phyloP scores from a whole-genome alignment of 2,888 invertebrate genomes.

The Lomographa bimaculata region DNA sequence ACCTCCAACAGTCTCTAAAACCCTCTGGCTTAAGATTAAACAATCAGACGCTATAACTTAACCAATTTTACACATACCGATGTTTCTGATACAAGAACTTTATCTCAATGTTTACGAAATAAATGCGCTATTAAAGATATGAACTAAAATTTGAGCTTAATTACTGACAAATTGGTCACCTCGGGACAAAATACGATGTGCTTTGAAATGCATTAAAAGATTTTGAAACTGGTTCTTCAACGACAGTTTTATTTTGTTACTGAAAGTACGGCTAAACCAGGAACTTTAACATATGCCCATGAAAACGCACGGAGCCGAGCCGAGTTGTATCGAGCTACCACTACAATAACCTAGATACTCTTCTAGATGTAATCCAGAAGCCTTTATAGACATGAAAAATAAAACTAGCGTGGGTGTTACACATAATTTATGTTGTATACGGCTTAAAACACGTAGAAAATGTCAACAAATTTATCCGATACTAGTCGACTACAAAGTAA shows the following conservation, averaged over 20 bases:
- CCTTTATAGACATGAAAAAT: no score
- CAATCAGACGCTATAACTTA: slow-evolving; percentile 24
- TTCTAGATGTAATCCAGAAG: no score
- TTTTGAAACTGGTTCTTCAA: slow-evolving; percentile 29
- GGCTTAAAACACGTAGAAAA: no score
- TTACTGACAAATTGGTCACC: slow-evolving; percentile 64
- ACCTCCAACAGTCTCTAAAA: no score
- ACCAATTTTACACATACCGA: slow-evolving; percentile 21
- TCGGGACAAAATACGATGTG: slow-evolving; percentile 45
- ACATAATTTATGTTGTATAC: no score
- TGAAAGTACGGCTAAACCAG: not conserved
- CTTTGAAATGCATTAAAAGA: slow-evolving; percentile 42
- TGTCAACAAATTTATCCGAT: no score
- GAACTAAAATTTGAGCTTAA: slow-evolving; percentile 48
- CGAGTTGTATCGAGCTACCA: no score
- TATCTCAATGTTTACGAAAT: slow-evolving; percentile 51
- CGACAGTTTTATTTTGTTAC: slow-evolving; percentile 12
- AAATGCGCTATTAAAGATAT: slow-evolving; percentile 61
- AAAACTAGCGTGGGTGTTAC: no score
- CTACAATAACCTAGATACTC: no score
- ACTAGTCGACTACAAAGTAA: no score
- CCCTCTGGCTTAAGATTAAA: slow-evolving; percentile 26
- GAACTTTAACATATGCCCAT: not conserved
- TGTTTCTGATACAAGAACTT: slow-evolving; percentile 21
- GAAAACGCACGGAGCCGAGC: no score